These are phyloP conservation scores for Pachycephala philippinensis DNA, from an alignment of 2,113 vertebrate species.

Conservation along the genomic window DNA sequence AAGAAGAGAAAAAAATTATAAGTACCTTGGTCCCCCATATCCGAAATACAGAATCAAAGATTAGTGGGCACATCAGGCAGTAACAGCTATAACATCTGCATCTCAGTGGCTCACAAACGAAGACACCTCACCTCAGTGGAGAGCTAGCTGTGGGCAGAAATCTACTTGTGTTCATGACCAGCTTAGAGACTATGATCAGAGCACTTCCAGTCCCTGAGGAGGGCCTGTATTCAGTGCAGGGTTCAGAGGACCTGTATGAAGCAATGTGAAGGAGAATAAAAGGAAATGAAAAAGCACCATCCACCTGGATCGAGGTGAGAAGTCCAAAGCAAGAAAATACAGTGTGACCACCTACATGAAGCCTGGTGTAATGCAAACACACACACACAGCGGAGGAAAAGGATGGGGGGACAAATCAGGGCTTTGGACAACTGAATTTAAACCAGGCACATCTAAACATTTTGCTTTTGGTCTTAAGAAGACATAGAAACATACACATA, in stretches of 20 bases:
- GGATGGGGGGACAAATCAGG: background rate
- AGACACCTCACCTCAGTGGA: background rate
- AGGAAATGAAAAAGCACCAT: background rate
- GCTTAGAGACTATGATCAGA: background rate
- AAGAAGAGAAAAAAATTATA: background rate
- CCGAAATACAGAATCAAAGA: background rate
- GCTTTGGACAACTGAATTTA: background rate
- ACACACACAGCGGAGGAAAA: background rate
- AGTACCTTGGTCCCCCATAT: background rate
- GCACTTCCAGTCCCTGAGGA: background rate
- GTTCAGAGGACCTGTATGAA: background rate
- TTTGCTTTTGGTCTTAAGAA: background rate
- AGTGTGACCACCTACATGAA: background rate
- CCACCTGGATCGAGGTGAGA: background rate
- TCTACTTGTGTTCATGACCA: background rate
- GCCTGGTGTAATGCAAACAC: background rate
- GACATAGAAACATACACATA: background rate
- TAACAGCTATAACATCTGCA: background rate
- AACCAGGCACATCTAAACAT: background rate
- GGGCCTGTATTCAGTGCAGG: background rate
- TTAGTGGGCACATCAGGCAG: background rate
- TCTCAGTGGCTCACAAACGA: rapidly evolving
- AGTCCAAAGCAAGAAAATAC: background rate
- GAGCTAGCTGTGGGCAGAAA: background rate
- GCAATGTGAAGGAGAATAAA: background rate